These are phyloP conservation scores for Halictus rubicundus DNA, from an alignment of 1,140 invertebrate species.

Conservation along the genomic window DNA sequence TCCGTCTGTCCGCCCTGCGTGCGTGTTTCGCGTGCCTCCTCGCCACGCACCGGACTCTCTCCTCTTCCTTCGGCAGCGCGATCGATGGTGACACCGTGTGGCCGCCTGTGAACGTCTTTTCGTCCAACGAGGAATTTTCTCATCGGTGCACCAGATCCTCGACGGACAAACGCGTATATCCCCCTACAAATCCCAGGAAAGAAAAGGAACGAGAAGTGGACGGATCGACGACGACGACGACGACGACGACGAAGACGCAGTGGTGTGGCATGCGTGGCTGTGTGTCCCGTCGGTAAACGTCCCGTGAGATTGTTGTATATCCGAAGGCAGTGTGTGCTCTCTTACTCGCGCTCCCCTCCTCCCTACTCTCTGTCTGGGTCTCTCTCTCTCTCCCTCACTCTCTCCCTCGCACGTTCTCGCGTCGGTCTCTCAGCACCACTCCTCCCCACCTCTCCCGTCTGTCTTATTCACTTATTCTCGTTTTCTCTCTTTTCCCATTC, in stretches of 20 bases:
- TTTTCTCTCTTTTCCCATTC: slow-evolving; percentile 21
- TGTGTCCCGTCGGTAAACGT: slow-evolving; percentile 58
- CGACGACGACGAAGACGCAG: background rate
- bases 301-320: slow-evolving; percentile 48
- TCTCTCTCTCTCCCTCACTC: slow-evolving; percentile 17
- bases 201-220: background rate
- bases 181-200: background rate
- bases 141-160: background rate
- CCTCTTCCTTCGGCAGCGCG: slow-evolving; percentile 55
- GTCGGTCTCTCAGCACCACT: too few species aligned
- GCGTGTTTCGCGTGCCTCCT: slow-evolving; percentile 63
- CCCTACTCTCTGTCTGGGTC: background rate
- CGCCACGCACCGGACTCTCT: slow-evolving; percentile 58
- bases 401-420: too few species aligned
- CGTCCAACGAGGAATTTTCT: background rate
- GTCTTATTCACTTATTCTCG: slow-evolving; percentile 33
- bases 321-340: slow-evolving; percentile 49
- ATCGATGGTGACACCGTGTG: slow-evolving; percentile 64
- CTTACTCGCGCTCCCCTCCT: slow-evolving; percentile 19
- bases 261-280: slow-evolving; percentile 21
- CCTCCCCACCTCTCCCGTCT: background rate
- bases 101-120: slow-evolving; percentile 36
- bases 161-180: background rate
- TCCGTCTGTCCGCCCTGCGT: slow-evolving; percentile 56
- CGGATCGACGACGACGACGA: background rate